Evolutionary conservation across 2,888 invertebrate species (phyloP).

Genomic region (Hypomecis atomaria): DNA sequence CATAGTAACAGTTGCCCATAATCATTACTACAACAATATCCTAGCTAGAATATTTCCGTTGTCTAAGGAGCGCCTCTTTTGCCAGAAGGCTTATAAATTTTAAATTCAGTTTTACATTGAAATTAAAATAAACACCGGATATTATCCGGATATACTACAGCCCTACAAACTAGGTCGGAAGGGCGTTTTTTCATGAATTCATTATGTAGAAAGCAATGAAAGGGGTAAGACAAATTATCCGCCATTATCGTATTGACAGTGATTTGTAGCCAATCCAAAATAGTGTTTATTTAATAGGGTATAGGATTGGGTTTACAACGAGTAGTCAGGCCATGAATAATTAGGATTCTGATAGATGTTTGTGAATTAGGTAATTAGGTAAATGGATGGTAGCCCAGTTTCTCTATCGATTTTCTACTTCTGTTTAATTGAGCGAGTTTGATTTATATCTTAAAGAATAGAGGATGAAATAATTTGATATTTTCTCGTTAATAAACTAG

Average conservation of each 20-base stretch:
- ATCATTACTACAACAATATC: too few relatives aligned
- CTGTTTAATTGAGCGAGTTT: too few relatives aligned
- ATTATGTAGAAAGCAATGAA: conserved; percentile 45
- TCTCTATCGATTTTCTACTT: conserved; percentile 15
- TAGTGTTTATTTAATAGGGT: conserved; percentile 43
- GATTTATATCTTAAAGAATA: too few relatives aligned
- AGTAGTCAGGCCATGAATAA: conserved; percentile 34
- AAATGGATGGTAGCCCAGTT: conserved; percentile 24
- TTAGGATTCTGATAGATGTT: conserved; percentile 38
- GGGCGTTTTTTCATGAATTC: conserved; percentile 42
- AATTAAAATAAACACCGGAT: conserved; percentile 1
- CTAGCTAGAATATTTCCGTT: too few relatives aligned
- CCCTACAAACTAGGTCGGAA: conserved; percentile 32
- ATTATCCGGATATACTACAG: conserved; percentile 10
- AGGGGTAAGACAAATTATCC: conserved; percentile 46
- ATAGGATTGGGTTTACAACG: conserved; percentile 38
- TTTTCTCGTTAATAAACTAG: too few relatives aligned
- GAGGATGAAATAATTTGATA: too few relatives aligned
- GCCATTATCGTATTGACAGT: conserved; percentile 45
- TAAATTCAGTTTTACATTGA: too few relatives aligned
- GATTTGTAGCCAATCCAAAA: conserved; percentile 46
- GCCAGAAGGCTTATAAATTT: too few relatives aligned
- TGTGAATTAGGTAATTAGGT: conserved; percentile 29
- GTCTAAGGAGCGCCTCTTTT: too few relatives aligned
- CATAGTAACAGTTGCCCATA: too few relatives aligned